Evolutionary conservation across 1,140 invertebrate species (phyloP).

Genomic region (Drosophila equinoxialis): DNA sequence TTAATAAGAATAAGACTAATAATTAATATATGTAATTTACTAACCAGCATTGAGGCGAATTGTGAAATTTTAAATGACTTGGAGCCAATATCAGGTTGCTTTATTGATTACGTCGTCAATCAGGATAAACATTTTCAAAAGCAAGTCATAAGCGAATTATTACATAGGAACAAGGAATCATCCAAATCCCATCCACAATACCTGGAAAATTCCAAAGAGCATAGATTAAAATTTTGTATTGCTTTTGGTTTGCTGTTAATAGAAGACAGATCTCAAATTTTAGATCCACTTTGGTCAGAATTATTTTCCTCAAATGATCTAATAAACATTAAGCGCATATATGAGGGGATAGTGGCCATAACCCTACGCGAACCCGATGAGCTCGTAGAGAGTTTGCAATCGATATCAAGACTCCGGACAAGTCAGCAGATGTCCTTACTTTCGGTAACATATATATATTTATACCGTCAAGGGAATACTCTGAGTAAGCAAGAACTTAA

Average conservation of each 20-base stretch:
- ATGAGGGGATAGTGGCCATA: conserved; percentile 85
- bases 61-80: too few species aligned
- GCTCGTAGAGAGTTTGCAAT: conserved; percentile 42
- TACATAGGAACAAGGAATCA: conserved; percentile 49
- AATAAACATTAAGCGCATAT: conserved; percentile 86
- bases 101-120: too few species aligned
- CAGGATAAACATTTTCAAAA: too few species aligned
- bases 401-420: conserved; percentile 38
- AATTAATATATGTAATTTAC: too few species aligned
- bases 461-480: too few species aligned
- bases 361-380: conserved; percentile 29
- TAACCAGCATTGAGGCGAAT: too few species aligned
- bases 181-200: conserved; percentile 73
- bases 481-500: too few species aligned
- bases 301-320: conserved; percentile 86
- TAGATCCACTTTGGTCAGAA: conserved; percentile 78
- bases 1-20: too few species aligned
- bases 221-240: conserved; percentile 82
- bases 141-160: conserved; percentile 22
- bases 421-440: conserved; percentile 64
- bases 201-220: conserved; percentile 83
- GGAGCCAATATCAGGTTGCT: too few species aligned
- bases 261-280: conserved; percentile 49
- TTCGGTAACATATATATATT: too few species aligned
- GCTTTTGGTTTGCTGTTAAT: conserved; percentile 73